Evolutionary conservation across 2,113 vertebrate species (phyloP), one percentile per base, ranked within the genome.

Genomic region (Brachyhypopomus occidentalis): DNA sequence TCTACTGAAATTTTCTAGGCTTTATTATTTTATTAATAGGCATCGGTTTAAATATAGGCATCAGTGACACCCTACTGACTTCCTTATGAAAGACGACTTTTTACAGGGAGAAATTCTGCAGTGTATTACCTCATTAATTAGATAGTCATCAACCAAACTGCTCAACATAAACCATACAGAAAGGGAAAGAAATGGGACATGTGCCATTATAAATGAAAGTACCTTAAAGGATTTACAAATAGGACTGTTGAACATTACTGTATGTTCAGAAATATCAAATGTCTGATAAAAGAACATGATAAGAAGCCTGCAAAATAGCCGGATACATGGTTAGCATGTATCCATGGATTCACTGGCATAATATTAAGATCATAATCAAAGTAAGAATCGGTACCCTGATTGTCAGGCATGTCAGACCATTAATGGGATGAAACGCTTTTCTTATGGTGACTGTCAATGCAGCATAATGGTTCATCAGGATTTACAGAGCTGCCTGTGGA

Each of bases 391-490:
- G 41, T 64, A 36, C 71, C 67, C 71, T 74, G 79, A 80, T 66
- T 74, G 79, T 80, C 79, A 74, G 66, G 19, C 5, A 30, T 41
- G 30, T 60, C 36, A 38, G 79, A 74, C 14, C 27, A 55, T 55
- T 52, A 55, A 17, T 20, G 64, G 64, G 30, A 70, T 70, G 19
- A 8, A 27, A 20, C 17, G 20, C 16, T 12, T 16, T 22, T 55
- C 14, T 25, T 56, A 30, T 56, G 19, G 5, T 27, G 23, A 73
- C 48, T 34, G 45, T 73, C 22, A 20, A 56, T 34, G 25, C 6
- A 41, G 66, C 7, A 67, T 36, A 36, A 67, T 67, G 66, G 38
- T 34, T 12, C 20, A 56, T 56, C 71, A 73, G 71, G 66, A 70
- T 70, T 70, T 70, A 70, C n/a, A 70, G 7, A 41, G 30, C 38